Conservation (phyloP, 1,140 invertebrate genomes). For the Periplaneta americana region DNA sequence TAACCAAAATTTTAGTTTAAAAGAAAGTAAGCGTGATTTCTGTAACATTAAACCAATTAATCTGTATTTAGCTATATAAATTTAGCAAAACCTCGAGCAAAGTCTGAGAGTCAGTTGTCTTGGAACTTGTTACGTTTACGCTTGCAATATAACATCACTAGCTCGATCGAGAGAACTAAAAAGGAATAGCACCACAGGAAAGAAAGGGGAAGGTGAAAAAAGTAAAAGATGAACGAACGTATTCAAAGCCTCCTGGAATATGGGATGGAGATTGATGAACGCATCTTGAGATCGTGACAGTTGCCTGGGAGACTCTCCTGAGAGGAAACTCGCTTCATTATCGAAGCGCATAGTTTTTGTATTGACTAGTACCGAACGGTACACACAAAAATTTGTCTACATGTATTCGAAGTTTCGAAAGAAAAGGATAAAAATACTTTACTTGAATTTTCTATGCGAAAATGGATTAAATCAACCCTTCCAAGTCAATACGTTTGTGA, state of each 20-base stretch:
- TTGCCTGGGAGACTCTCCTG: not conserved
- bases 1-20: no score
- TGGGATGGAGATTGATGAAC: not conserved
- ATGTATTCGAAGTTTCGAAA: not conserved
- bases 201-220: not conserved
- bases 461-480: no score
- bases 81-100: no score
- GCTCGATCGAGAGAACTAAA: not conserved
- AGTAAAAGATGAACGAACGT: not conserved
- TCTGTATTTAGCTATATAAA: no score
- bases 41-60: no score
- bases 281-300: not conserved
- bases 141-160: not conserved
- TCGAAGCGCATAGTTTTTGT: not conserved
- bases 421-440: not conserved
- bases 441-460: no score
- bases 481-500: no score
- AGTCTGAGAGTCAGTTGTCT: no score
- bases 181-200: not conserved
- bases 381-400: not conserved
- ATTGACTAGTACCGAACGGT: not conserved
- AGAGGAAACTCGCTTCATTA: not conserved
- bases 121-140: not conserved
- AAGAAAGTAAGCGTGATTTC: no score
- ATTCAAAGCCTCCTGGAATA: not conserved